A percentile compares a stretch with the other conserved stretches of the same genome.
Evolutionary conservation across 2,113 vertebrate genomes (phyloP).

Genomic region (Acrocephalus kingi): DNA sequence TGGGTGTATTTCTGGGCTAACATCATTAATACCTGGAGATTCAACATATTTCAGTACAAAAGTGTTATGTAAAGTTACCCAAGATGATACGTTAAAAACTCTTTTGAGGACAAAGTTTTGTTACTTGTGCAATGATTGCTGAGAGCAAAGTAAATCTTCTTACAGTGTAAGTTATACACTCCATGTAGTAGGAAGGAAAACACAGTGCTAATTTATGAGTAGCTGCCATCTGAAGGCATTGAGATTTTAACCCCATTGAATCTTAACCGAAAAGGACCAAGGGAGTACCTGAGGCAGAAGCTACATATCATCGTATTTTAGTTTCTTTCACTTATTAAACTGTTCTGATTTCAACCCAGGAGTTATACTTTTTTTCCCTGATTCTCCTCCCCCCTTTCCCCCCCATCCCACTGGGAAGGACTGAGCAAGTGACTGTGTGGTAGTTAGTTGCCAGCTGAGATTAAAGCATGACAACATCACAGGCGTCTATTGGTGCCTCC

Average conservation of each 20-base stretch:
- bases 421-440: background rate
- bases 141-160: background rate
- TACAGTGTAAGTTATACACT: background rate
- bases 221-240: background rate
- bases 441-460: background rate
- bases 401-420: background rate
- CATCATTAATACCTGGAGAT: background rate
- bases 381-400: background rate
- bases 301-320: background rate
- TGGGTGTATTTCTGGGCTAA: background rate
- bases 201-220: background rate
- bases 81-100: background rate
- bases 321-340: background rate
- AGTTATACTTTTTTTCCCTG: background rate
- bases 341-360: background rate
- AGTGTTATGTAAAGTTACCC: background rate
- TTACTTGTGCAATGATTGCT: background rate
- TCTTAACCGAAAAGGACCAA: background rate
- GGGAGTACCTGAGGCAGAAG: background rate
- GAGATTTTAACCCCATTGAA: background rate
- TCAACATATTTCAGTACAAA: background rate
- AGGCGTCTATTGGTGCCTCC: background rate
- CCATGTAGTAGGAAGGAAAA: background rate
- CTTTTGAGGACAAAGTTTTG: background rate
- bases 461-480: background rate